Evolutionary conservation across 2,888 invertebrate species (phyloP), one percentile per base, ranked within the genome.

Genomic region (Camptogramma bilineatum): DNA sequence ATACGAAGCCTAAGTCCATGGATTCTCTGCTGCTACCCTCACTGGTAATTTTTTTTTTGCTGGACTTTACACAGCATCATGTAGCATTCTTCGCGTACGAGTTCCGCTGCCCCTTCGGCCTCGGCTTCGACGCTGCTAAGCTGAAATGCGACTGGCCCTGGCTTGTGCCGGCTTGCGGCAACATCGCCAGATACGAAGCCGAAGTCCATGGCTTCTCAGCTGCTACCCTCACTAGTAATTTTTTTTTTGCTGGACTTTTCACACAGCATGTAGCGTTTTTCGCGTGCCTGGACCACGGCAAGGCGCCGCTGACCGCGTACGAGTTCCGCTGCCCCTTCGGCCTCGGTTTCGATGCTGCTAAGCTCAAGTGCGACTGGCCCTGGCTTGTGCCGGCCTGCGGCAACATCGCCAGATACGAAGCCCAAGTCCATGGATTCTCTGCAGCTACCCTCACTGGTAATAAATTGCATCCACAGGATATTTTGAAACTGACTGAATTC

Each of bases 281-380:
- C 85, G 96, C 97, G 21, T 97, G 97, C 78, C 88, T 96, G 63
- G 96, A 96, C 83, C 95, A 96, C 79, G 95, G 96, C 75, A 94
- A 93, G 76, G 88, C 94, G 0, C 90, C 94, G 0, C 81, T 95
- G 68, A 94, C 95, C 0, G 96, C 96, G 0, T 97, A 96, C 86
- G 97, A 97, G 89, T 97, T 97, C 90, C 94, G 96, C 54, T 97
- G 97, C 79, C 97, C 97, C 0, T 97, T 95, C 82, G 96, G 96
- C 0, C 91, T 97, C 17, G 96, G 96, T 4, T 97, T 96, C 83
- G 96, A 97, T 77, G 95, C 96, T 54, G 91, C 90, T 0, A 93
- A 94, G 24, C 91, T 96, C 2, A 91, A 95, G 64, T 97, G 97
- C 80, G 96, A 97, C 84, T 97, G 97, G 97, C 95, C 96, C 0